These are phyloP conservation scores for Hyppa rectilinea DNA, from an alignment of 2,888 invertebrate genomes.

Conservation along the genomic window DNA sequence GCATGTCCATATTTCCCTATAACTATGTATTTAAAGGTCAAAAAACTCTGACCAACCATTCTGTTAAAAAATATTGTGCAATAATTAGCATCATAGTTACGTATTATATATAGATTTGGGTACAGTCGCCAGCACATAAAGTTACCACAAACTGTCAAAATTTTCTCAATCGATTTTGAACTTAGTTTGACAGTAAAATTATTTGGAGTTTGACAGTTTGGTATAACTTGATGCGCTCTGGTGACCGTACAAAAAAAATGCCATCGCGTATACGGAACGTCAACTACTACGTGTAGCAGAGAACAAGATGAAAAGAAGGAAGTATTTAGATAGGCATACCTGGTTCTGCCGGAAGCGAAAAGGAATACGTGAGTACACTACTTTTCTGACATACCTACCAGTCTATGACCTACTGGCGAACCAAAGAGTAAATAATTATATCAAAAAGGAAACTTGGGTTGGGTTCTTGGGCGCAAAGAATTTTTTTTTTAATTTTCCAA, in stretches of 20 bases:
- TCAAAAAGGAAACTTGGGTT: too few species aligned
- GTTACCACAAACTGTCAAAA: too few species aligned
- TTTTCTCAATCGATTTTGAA: too few species aligned
- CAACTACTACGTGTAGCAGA: neutral
- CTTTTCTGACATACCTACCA: too few species aligned
- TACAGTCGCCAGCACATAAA: too few species aligned
- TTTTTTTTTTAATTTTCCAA: too few species aligned
- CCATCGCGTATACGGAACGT: neutral
- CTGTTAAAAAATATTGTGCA: neutral
- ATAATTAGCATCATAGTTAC: slow-evolving; percentile 1
- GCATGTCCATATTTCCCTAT: neutral
- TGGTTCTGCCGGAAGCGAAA: neutral
- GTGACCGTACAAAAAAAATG: slow-evolving; percentile 1
- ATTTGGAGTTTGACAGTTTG: too few species aligned
- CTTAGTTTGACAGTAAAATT: too few species aligned
- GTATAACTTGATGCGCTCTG: too few species aligned
- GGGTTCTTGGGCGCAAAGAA: too few species aligned
- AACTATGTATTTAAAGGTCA: neutral
- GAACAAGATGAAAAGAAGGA: neutral
- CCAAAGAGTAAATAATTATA: too few species aligned
- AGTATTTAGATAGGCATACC: neutral
- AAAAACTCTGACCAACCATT: neutral
- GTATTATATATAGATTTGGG: neutral
- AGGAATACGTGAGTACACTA: neutral
- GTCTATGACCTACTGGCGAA: too few species aligned